These are phyloP conservation scores for Sabellastarte sp. DNA, from an alignment of 2,888 invertebrate species.

Conservation along the genomic window DNA sequence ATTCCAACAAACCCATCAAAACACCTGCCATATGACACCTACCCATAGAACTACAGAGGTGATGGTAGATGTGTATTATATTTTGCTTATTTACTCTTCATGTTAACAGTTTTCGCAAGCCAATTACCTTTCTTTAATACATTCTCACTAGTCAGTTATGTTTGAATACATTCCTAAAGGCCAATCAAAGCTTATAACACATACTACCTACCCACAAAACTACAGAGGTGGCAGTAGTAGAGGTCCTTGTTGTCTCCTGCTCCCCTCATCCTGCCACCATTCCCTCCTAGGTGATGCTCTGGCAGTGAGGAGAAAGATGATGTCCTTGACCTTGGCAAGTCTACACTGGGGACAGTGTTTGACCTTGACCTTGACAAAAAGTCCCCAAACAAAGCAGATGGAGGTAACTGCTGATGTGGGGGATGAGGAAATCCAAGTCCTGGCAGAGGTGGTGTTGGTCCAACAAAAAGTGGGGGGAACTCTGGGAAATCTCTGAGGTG, in stretches of 20 bases:
- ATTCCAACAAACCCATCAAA: no score
- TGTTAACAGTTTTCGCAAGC: no score
- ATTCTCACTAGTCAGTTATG: no score
- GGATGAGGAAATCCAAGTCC: no score
- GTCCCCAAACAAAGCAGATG: no score
- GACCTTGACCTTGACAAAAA: not conserved
- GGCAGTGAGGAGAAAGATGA: not conserved
- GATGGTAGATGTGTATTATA: no score
- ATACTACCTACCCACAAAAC: conserved; percentile 54
- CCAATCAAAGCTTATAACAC: not conserved
- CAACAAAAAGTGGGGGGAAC: no score
- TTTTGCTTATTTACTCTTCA: no score
- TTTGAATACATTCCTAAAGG: no score
- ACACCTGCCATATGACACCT: not conserved
- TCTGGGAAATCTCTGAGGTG: not conserved
- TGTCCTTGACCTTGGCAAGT: not conserved
- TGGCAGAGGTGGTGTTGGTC: not conserved
- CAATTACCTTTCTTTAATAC: no score
- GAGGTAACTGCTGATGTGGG: no score
- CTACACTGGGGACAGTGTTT: not conserved
- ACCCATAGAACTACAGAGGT: no score
- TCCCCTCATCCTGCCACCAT: not conserved
- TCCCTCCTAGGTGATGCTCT: not conserved
- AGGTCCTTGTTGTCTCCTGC: conserved; percentile 37
- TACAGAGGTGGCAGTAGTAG: conserved; percentile 64